Base-by-base conservation (phyloP, 2,113 vertebrate genomes). In the Chaetodon auriga region DNA sequence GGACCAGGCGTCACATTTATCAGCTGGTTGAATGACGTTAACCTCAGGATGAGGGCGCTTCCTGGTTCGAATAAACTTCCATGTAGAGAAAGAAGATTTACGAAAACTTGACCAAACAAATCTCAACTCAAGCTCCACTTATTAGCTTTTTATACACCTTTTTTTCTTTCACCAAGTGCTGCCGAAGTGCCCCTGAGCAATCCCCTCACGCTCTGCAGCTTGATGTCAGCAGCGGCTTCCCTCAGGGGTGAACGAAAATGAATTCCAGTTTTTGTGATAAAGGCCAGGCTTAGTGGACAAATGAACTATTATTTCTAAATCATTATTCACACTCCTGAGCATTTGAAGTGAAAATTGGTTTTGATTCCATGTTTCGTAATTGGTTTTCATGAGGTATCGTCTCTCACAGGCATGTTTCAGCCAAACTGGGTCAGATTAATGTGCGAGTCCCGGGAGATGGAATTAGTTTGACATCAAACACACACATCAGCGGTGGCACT, bases 381-480 rank as follows among this genome's bases (percentile, higher is more conserved):
- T 78, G 82, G 61, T 66, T 86, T 79, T 45, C 48, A 58, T 2
- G 48, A 69, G 66, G 75, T 83, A 49, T 75, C 58, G 46, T 61
- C 12, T 3, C 68, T 76, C 68, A 1, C 45, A 48, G 71, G n/a
- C 64, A 49, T 43, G 75, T 86, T 84, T 72, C 45, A 10, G 15
- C 49, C 49, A 65, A 92, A 89, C 68, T 75, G 82, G 84, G 86
- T 83, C 84, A 68, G 53, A 79, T 48, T 60, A 74, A 49, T 18
- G 25, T 35, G 43, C 8, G 38, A 8, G 9, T 83, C 80, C 53
- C 48, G 0, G 64, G 69, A 76, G 89, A 68, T 69, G 38, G 73
- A 85, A 83, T 83, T 61, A 76, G 65, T 70, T 78, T 55, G 62
- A 86, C 86, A 89, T 87, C 82, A 89, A 84, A 84, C 80, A 45